Evolutionary conservation across 2,113 vertebrate species (phyloP), one percentile per base, ranked within the genome.

Genomic region (Orycteropus afer): DNA sequence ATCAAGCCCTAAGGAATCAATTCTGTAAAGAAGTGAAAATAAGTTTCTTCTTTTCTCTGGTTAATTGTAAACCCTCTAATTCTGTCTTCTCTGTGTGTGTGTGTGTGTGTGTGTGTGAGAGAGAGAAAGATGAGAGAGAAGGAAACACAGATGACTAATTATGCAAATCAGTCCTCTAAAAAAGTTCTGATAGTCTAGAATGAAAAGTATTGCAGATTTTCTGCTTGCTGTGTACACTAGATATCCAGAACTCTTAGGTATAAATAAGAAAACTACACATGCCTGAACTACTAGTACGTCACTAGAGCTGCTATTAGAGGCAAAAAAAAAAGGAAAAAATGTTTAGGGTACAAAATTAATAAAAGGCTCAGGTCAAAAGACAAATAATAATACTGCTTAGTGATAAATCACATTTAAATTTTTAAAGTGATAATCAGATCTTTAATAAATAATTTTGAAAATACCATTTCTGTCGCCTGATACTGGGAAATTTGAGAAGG

Each of bases 361-460:
- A 40, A 65, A 65, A 78, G 55, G 37, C 40, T 15, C 49, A 42
- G 49, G 17, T 49, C n/a, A 77, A 37, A 89, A 63, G 22, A 49
- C 11, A 59, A 63, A 63, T 27, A 59, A 51, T 53, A 76, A 74
- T 73, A 45, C 15, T 88, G 49, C 27, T 51, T 37, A 59, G 6
- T 81, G 81, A 80, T 65, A 80, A 12, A 63, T 12, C n/a, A 32
- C 65, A 65, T 47, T 74, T 94, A 84, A 94, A 88, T 73, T 49
- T 42, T 83, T 29, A 61, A 59, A 59, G n/a, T 87, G 51, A 55
- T 73, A 93, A 69, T 61, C 71, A 47, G 22, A 42, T 81, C 51
- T 86, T 55, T 82, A 8, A 6, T 45, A 78, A 85, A 49, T 81
- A 76, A 81, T 53, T 93, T 76, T 81, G 5, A 94, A 80, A 65